phyloP scores from a whole-genome alignment of 2,888 invertebrate genomes.

The Pandemis cinnamomeana region DNA sequence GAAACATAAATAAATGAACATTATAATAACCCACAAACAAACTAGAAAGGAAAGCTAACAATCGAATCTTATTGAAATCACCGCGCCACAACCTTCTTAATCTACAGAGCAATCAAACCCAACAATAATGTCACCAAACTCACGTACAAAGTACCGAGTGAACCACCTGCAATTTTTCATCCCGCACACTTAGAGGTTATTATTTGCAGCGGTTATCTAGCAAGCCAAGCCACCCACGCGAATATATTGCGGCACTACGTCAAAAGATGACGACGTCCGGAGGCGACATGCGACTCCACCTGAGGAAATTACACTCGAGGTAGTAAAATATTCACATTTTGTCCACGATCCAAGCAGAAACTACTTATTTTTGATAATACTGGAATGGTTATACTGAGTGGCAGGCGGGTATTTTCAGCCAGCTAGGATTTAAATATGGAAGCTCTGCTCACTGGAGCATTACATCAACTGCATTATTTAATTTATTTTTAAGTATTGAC shows the following conservation, averaged over 20 bases:
- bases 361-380: neutral
- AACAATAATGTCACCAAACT: neutral
- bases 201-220: slow-evolving; percentile 53
- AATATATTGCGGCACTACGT: slow-evolving; percentile 62
- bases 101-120: slow-evolving; percentile 9
- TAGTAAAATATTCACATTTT: slow-evolving; percentile 18
- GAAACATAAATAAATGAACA: too few relatives aligned
- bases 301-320: slow-evolving; percentile 33
- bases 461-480: neutral
- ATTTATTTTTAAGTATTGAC: too few relatives aligned
- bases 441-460: neutral
- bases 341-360: neutral
- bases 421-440: neutral
- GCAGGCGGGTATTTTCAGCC: neutral
- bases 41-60: neutral
- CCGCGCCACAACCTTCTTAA: neutral
- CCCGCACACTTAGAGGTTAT: slow-evolving; percentile 38
- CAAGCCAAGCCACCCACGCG: slow-evolving; percentile 52
- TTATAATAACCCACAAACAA: too few relatives aligned
- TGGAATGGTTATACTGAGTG: neutral
- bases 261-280: slow-evolving; percentile 55
- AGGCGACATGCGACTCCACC: slow-evolving; percentile 46
- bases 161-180: slow-evolving; percentile 27
- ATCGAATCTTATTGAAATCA: neutral
- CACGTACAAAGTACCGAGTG: slow-evolving; percentile 15